A percentile compares a stretch with the other conserved stretches of the same genome.
Evolutionary conservation across 2,888 invertebrate species (phyloP).

Genomic region (Coremacera marginata): DNA sequence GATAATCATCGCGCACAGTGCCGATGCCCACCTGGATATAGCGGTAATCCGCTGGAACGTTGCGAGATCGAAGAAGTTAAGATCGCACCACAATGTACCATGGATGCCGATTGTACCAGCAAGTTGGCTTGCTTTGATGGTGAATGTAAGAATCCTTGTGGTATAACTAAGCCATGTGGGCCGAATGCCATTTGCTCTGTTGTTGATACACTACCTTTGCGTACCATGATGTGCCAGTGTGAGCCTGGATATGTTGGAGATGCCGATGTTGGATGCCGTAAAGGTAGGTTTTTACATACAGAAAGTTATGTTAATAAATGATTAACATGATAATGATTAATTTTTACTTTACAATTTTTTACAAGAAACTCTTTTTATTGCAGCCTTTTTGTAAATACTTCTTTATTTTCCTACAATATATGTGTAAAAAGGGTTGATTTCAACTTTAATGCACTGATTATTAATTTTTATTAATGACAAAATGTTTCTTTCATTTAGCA

Average conservation of each 20-base stretch:
- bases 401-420: neutral
- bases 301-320: neutral
- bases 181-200: conserved; percentile 85
- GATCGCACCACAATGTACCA: conserved; percentile 76
- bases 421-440: neutral
- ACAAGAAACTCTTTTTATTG: too few species aligned
- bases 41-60: conserved; percentile 80
- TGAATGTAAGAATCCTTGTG: conserved; percentile 84
- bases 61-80: conserved; percentile 74
- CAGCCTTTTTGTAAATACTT: neutral
- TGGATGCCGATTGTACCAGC: conserved; percentile 88
- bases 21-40: conserved; percentile 85
- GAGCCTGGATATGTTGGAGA: conserved; percentile 86
- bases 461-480: conserved; percentile 2
- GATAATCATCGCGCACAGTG: conserved; percentile 82
- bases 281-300: conserved; percentile 72
- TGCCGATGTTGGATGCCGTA: conserved; percentile 85
- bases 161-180: conserved; percentile 83
- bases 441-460: neutral
- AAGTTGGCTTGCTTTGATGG: conserved; percentile 86
- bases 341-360: neutral
- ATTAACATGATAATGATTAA: neutral
- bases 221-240: conserved; percentile 90
- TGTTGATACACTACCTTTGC: conserved; percentile 85
- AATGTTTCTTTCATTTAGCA: neutral